Percentiles rank a stretch among this genome's conserved stretches.
Evolutionary conservation across 2,797 vertebrate species (phyloP).

Genomic region (Oreochromis grahami): DNA sequence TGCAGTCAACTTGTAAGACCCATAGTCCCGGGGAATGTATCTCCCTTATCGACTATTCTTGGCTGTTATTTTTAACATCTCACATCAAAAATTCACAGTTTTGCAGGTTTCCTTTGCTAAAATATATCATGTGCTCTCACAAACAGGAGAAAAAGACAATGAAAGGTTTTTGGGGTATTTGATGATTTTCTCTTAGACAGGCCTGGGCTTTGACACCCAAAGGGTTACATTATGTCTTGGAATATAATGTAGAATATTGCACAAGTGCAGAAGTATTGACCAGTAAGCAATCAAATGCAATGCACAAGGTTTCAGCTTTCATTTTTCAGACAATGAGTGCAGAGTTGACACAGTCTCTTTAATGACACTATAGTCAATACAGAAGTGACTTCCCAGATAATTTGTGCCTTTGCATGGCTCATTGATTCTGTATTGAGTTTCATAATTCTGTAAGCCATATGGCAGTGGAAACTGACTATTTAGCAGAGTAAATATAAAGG

Average conservation of each 20-base stretch:
- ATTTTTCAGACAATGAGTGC: conserved; percentile 23
- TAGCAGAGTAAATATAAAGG: neutral
- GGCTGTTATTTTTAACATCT: conserved; percentile 62
- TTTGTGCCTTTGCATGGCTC: conserved; percentile 33
- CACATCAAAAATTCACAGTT: conserved; percentile 31
- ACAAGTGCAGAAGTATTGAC: conserved; percentile 24
- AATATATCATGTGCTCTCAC: neutral
- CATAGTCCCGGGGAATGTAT: conserved; percentile 58
- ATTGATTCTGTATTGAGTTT: conserved; percentile 53
- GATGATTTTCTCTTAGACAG: neutral
- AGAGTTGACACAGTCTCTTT: conserved; percentile 38
- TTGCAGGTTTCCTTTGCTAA: conserved; percentile 12
- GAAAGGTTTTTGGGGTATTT: neutral
- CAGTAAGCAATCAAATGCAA: conserved; percentile 9
- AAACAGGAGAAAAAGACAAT: neutral
- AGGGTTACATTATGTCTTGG: neutral
- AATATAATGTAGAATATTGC: neutral
- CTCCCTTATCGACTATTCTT: conserved; percentile 55
- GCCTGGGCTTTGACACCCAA: neutral
- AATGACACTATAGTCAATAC: conserved; percentile 41
- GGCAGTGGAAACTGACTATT: conserved; percentile 23
- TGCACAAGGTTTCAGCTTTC: conserved; percentile 15
- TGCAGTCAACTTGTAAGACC: conserved; percentile 73
- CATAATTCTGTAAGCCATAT: conserved; percentile 29
- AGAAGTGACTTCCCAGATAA: conserved; percentile 26